Conservation (phyloP, 2,113 vertebrate species). For the Anser brachyrhynchus region DNA sequence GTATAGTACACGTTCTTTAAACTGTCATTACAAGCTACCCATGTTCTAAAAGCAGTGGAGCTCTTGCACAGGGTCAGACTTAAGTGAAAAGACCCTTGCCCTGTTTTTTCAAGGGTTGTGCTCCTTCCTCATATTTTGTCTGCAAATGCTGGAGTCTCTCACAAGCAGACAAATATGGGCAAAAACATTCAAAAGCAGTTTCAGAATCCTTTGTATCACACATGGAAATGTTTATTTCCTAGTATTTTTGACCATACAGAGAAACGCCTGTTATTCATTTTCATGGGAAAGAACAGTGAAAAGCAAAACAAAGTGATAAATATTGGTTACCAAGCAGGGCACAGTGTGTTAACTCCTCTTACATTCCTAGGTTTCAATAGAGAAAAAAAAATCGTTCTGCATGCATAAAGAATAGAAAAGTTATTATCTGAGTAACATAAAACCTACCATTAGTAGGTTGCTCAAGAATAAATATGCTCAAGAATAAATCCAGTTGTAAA, state of each 20-base stretch:
- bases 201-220: neutral
- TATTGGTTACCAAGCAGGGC: neutral
- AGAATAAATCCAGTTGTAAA: neutral
- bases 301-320: neutral
- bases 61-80: neutral
- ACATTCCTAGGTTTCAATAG: neutral
- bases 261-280: neutral
- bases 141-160: neutral
- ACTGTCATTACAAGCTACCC: neutral
- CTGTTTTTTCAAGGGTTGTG: neutral
- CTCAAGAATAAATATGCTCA: neutral
- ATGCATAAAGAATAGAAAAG: neutral
- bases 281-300: neutral
- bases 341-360: neutral
- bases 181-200: neutral
- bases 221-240: neutral
- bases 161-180: neutral
- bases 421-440: constrained; percentile 52
- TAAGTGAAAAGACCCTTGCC: neutral
- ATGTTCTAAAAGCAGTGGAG: neutral
- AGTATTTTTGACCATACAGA: neutral
- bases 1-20: neutral
- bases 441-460: neutral
- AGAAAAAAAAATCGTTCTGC: neutral
- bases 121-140: neutral